phyloP scores from a whole-genome alignment of 2,797 vertebrate genomes.

The Lagorchestes hirsutus region DNA sequence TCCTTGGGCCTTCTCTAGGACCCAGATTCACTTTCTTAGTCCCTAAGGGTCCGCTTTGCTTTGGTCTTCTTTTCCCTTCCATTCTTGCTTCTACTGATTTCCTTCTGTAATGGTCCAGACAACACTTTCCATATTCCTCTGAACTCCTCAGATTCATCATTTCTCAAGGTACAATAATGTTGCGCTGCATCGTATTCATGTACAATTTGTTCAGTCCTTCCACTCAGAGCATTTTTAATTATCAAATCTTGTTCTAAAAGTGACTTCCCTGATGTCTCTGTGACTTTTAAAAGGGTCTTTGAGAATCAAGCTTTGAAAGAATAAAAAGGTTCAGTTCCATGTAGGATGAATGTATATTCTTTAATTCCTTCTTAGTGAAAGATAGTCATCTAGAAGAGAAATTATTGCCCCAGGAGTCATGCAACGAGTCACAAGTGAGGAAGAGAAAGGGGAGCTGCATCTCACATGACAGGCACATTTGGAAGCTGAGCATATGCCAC shows the following conservation, averaged over 20 bases:
- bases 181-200: not conserved
- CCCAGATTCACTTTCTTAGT: not conserved
- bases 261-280: no score
- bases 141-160: not conserved
- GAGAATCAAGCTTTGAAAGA: not conserved
- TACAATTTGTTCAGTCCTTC: not conserved
- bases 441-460: no score
- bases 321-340: not conserved
- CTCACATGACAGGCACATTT: no score
- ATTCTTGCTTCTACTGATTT: not conserved
- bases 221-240: not conserved
- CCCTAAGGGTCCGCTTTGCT: not conserved
- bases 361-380: not conserved
- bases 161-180: not conserved
- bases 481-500: no score
- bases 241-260: no score
- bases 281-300: not conserved
- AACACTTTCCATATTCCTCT: not conserved
- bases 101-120: not conserved
- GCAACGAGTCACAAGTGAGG: no score
- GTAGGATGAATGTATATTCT: not conserved
- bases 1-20: not conserved
- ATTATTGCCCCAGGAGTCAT: not conserved
- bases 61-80: not conserved
- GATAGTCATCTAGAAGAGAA: not conserved